phyloP scores from a whole-genome alignment of 2,797 vertebrate genomes.

The Rhinichthys osculus region DNA sequence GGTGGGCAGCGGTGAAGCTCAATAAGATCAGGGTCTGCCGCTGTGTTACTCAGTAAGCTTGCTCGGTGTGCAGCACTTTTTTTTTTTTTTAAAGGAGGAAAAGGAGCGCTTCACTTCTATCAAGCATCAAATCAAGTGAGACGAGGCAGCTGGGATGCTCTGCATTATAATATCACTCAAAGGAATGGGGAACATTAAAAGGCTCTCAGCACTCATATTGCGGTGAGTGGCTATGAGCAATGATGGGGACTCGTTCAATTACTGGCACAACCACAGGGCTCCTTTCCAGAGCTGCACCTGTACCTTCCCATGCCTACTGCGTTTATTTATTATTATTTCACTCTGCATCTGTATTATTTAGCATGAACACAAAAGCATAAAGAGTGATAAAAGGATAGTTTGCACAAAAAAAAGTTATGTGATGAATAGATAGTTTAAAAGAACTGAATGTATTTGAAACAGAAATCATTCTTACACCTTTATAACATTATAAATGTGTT shows the following conservation, averaged over 20 bases:
- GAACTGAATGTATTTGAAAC: neutral
- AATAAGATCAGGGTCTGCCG: constrained; percentile 14
- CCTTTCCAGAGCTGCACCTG: constrained; percentile 17
- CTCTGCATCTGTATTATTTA: neutral
- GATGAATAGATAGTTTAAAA: neutral
- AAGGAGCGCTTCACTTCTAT: constrained; percentile 38
- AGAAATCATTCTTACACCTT: neutral
- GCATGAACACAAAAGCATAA: neutral
- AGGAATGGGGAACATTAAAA: constrained; percentile 54
- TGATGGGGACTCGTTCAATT: constrained; percentile 52
- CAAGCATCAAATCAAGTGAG: constrained; percentile 55
- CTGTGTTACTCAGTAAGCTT: constrained; percentile 27
- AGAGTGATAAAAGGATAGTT: neutral
- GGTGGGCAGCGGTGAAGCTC: constrained; percentile 8
- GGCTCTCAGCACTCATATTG: constrained; percentile 51
- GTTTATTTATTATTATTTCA: neutral
- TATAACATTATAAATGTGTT: neutral
- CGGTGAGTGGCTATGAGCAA: constrained; percentile 44
- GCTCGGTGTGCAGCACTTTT: neutral
- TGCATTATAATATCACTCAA: constrained; percentile 55
- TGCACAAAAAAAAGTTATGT: neutral
- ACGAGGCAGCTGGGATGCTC: constrained; percentile 41
- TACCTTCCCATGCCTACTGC: neutral
- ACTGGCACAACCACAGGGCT: constrained; percentile 40
- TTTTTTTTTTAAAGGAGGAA: constrained; percentile 2